Base-by-base conservation (phyloP, 2,888 invertebrate genomes). In the Metacarcinus magister region DNA sequence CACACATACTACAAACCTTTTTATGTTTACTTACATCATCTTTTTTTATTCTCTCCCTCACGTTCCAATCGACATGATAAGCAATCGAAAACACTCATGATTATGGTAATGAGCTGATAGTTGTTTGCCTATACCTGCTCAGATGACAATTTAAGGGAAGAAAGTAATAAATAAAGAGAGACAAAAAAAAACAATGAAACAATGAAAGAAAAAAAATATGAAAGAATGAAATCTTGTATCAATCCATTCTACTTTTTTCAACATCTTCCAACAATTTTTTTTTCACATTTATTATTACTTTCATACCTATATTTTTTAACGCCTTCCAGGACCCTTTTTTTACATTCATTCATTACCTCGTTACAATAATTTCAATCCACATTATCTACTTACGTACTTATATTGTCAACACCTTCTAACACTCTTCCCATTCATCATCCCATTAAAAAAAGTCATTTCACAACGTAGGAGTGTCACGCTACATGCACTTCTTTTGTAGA, bases 61-160 rank as follows among this genome's bases (percentile, higher is more conserved):
- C 67, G 67, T 67, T 67, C n/a, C 67, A 67, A 67, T 67, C n/a
- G n/a, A n/a, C 2, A 23, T 19, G n/a, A 67, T 67, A n/a, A 67
- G 67, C 7, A 67, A 67, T 67, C 67, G n/a, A 67, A 67, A 67
- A 67, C 23, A 67, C 67, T 67, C 67, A 67, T 67, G 67, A n/a
- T 67, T 67, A 67, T 67, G 67, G n/a, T 67, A n/a, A 67, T 67
- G 67, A 67, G 67, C n/a, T n/a, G 67, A 67, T 67, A 67, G n/a
- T n/a, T 67, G 67, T 67, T 67, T 67, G n/a, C 67, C 39, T 39
- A 67, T 67, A n/a, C n/a, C 67, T 67, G 67, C 67, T 67, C 23
- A 16, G 67, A 16, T 23, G 67, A 67, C 67, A 19, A 67, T n/a
- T 19, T 13, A 16, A 54, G 54, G 13, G 10, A 19, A 16, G 54